Evolutionary conservation across 2,113 vertebrate genomes (phyloP).

Genomic region (Scopus umbretta): DNA sequence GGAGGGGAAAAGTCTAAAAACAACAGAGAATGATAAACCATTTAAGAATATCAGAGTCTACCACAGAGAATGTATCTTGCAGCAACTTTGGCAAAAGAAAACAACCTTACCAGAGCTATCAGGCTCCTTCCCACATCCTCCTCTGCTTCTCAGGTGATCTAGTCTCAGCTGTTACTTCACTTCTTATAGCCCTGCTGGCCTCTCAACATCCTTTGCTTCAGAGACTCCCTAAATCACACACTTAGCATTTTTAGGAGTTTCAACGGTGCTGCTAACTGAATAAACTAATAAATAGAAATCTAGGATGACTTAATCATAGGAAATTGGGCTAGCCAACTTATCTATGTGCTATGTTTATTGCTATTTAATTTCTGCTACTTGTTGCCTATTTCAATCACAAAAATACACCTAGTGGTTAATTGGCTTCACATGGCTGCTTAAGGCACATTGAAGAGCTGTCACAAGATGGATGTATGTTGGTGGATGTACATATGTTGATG

Average conservation of each 20-base stretch:
- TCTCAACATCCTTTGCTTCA: background rate
- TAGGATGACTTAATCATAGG: background rate
- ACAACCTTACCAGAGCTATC: background rate
- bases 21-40: background rate
- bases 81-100: background rate
- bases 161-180: background rate
- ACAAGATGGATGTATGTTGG: background rate
- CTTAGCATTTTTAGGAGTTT: background rate
- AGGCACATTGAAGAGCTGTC: background rate
- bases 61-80: accelerated
- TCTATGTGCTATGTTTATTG: background rate
- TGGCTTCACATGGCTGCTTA: background rate
- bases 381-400: background rate
- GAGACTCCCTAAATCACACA: background rate
- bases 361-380: background rate
- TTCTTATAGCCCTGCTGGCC: background rate
- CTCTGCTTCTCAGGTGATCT: background rate
- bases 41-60: background rate
- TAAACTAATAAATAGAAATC: background rate
- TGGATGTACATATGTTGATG: background rate
- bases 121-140: accelerated
- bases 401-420: background rate
- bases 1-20: background rate
- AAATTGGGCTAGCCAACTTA: background rate
- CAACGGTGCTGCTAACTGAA: background rate